phyloP scores from a whole-genome alignment of 1,140 invertebrate genomes.

The Euborellia annulipes region DNA sequence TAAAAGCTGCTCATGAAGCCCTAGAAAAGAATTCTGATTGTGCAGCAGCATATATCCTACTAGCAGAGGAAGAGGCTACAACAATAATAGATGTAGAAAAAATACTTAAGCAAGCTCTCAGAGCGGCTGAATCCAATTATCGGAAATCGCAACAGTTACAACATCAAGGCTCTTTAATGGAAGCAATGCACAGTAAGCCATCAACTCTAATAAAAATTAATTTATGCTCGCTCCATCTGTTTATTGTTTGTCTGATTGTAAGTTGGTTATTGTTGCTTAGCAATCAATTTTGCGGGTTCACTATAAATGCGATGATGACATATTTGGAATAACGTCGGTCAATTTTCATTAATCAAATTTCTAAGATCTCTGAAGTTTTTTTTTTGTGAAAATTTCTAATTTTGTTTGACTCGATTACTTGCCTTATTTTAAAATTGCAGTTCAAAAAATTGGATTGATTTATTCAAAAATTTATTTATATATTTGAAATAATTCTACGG shows the following conservation, averaged over 20 bases:
- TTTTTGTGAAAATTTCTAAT: too few relatives aligned
- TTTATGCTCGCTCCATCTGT: too few relatives aligned
- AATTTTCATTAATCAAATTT: too few relatives aligned
- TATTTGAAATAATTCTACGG: too few relatives aligned
- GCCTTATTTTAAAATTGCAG: too few relatives aligned
- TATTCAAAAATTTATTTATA: too few relatives aligned
- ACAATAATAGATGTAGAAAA: slow-evolving; percentile 82
- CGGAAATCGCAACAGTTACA: slow-evolving; percentile 62
- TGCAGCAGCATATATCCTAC: slow-evolving; percentile 84
- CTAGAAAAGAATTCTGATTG: slow-evolving; percentile 85
- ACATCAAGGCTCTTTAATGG: slow-evolving; percentile 58
- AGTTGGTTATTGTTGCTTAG: slow-evolving; percentile 2
- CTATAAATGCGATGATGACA: neutral
- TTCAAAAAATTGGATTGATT: too few relatives aligned
- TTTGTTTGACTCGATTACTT: too few relatives aligned
- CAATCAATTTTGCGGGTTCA: slow-evolving; percentile 2
- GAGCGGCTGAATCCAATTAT: slow-evolving; percentile 76
- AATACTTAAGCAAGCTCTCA: slow-evolving; percentile 72
- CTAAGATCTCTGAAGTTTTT: too few relatives aligned
- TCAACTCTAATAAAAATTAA: slow-evolving; percentile 5
- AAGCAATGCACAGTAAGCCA: slow-evolving; percentile 64
- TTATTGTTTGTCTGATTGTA: slow-evolving; percentile 1
- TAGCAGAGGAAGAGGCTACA: slow-evolving; percentile 92
- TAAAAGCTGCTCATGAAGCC: slow-evolving; percentile 83
- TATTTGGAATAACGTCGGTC: neutral